phyloP scores from a whole-genome alignment of 2,797 vertebrate genomes.

The Rhadinocentrus ornatus region DNA sequence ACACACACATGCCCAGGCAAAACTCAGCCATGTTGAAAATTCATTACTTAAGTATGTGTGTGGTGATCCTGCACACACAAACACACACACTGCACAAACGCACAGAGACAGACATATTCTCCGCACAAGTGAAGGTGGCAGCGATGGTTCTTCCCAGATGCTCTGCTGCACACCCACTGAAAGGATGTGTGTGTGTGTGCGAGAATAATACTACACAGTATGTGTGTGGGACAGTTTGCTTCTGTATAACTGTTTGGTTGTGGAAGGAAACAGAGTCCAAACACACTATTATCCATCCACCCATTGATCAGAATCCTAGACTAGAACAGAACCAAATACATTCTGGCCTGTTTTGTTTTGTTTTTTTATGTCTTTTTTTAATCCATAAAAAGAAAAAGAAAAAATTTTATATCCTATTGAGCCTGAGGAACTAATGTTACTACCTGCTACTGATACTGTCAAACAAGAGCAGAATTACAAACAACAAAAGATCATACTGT shows the following conservation, averaged over 20 bases:
- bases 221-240: conserved; percentile 5
- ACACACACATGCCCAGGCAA: conserved; percentile 33
- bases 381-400: too few species aligned
- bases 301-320: neutral
- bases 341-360: neutral
- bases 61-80: conserved; percentile 38
- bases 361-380: too few species aligned
- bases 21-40: conserved; percentile 79
- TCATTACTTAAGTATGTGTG: conserved; percentile 77
- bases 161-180: conserved; percentile 27
- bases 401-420: too few species aligned
- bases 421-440: too few species aligned
- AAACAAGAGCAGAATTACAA: neutral
- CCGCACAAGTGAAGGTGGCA: conserved; percentile 43
- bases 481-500: too few species aligned
- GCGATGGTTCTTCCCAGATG: conserved; percentile 46
- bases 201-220: neutral
- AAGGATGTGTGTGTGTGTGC: conserved; percentile 12
- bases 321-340: neutral
- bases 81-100: conserved; percentile 1
- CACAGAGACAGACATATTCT: conserved; percentile 28
- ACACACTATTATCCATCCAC: neutral
- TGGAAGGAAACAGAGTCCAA: neutral
- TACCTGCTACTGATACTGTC: neutral
- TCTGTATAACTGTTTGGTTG: conserved; percentile 13